Percentiles rank a stretch among this genome's conserved stretches.
Evolutionary conservation across 2,888 invertebrate species (phyloP).

Genomic region (Caenorhabditis wallacei): DNA sequence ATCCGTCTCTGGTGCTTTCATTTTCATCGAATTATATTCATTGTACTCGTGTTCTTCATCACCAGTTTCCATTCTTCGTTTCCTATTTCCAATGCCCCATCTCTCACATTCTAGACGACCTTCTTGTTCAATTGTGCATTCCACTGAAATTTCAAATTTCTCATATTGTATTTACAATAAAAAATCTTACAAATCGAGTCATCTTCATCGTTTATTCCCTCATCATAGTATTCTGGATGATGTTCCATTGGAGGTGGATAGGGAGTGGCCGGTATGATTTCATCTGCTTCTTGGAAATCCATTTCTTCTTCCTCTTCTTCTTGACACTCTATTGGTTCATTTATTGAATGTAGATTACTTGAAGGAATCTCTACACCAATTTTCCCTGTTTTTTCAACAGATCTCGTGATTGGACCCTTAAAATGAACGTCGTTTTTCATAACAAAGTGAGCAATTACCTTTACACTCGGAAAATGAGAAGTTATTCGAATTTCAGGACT

Average conservation of each 20-base stretch:
- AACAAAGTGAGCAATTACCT: neutral
- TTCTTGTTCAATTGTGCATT: slow-evolving; percentile 57
- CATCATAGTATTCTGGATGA: neutral
- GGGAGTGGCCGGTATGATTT: slow-evolving; percentile 3
- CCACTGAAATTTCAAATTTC: slow-evolving; percentile 29
- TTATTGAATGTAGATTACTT: neutral
- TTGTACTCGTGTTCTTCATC: neutral
- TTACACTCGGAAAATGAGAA: slow-evolving; percentile 15
- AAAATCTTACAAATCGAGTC: slow-evolving; percentile 36
- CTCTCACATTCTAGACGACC: slow-evolving; percentile 35
- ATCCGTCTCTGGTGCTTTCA: neutral
- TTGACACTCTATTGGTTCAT: neutral
- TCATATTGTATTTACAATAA: neutral
- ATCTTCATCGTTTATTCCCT: neutral
- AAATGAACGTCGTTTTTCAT: no score
- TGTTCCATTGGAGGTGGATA: neutral
- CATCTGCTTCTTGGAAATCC: neutral
- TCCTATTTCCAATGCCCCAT: slow-evolving; percentile 15
- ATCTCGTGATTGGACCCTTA: neutral
- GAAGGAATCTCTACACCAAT: no score
- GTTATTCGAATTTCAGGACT: neutral
- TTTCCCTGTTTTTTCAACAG: no score
- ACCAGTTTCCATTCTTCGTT: neutral
- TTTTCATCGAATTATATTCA: neutral
- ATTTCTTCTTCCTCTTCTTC: neutral